phyloP scores from a whole-genome alignment of 2,888 invertebrate genomes.

The Gryllus longicercus region DNA sequence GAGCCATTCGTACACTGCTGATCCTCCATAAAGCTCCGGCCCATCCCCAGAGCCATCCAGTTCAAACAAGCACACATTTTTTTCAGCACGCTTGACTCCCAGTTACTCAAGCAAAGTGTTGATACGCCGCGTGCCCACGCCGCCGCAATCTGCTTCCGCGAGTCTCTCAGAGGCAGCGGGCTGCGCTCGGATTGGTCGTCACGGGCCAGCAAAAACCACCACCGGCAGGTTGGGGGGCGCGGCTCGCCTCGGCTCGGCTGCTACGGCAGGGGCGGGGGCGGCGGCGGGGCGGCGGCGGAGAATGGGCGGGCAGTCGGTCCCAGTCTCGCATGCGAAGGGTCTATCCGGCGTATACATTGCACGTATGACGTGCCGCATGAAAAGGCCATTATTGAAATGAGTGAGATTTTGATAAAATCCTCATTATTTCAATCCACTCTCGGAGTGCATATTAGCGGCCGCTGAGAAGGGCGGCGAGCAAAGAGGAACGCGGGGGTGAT shows the following conservation, averaged over 20 bases:
- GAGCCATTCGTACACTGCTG: too few relatives aligned
- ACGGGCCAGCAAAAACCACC: too few relatives aligned
- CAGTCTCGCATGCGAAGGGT: background rate
- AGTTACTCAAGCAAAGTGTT: background rate
- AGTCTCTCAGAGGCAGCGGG: too few relatives aligned
- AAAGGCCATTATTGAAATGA: constrained; percentile 31
- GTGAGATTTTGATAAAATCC: constrained; percentile 25
- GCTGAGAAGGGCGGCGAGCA: background rate
- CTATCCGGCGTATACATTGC: constrained; percentile 1
- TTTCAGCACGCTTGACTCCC: background rate
- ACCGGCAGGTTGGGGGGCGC: too few relatives aligned
- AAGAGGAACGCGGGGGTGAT: background rate
- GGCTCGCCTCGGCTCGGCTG: too few relatives aligned
- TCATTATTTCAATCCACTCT: constrained; percentile 25
- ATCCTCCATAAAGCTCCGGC: background rate
- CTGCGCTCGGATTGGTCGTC: too few relatives aligned
- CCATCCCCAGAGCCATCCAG: background rate
- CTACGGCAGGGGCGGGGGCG: too few relatives aligned
- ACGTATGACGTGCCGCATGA: constrained; percentile 30
- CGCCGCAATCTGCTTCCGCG: too few relatives aligned
- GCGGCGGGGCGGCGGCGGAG: too few relatives aligned
- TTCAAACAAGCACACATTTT: background rate
- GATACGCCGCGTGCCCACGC: background rate
- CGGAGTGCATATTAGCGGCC: background rate
- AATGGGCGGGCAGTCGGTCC: background rate